phyloP scores from a whole-genome alignment of 2,113 vertebrate species.

The Spermophilus dauricus region DNA sequence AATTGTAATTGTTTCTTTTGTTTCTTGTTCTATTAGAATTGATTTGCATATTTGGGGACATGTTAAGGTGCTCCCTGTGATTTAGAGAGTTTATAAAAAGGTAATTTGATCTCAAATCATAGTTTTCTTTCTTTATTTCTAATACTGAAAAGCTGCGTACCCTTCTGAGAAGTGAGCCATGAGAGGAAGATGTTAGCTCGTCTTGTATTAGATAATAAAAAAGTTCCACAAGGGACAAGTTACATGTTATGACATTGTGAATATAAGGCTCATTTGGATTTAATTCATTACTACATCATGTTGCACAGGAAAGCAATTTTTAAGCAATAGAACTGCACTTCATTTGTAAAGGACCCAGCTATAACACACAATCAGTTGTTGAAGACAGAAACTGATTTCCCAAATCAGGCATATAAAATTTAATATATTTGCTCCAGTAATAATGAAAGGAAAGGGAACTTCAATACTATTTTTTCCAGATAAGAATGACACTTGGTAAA shows the following conservation, averaged over 20 bases:
- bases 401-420: conserved; percentile 83
- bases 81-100: conserved; percentile 79
- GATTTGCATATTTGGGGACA: conserved; percentile 71
- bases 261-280: conserved; percentile 81
- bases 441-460: conserved; percentile 67
- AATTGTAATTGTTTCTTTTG: conserved; percentile 35
- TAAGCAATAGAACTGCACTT: conserved; percentile 77
- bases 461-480: neutral
- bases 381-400: conserved; percentile 82
- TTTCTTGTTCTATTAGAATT: conserved; percentile 63
- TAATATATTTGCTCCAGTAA: conserved; percentile 72
- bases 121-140: conserved; percentile 70
- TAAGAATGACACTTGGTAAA: conserved; percentile 49
- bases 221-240: conserved; percentile 81
- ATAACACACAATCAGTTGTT: conserved; percentile 67
- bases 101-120: conserved; percentile 67
- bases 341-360: conserved; percentile 76
- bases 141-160: neutral
- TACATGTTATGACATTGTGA: conserved; percentile 76
- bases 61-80: conserved; percentile 71
- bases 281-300: conserved; percentile 84
- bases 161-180: conserved; percentile 67
- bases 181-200: conserved; percentile 74
- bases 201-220: conserved; percentile 79
- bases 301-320: conserved; percentile 83